phyloP scores from a whole-genome alignment of 2,113 vertebrate genomes.

The Nanger granti region DNA sequence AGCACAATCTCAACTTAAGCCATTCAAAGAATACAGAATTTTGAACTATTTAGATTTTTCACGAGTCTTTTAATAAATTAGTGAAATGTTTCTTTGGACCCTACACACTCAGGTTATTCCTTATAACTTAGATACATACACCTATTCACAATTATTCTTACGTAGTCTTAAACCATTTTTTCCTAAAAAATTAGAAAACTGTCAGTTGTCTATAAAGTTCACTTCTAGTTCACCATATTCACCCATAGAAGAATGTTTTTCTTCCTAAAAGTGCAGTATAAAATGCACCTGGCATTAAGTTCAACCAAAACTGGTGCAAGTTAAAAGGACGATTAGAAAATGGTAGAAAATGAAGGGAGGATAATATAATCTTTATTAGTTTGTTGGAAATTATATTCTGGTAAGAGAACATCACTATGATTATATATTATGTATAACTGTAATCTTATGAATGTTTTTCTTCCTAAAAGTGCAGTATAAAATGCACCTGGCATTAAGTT shows the following conservation, averaged over 20 bases:
- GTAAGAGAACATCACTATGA: background rate
- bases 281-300: background rate
- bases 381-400: background rate
- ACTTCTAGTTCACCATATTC: background rate
- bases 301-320: background rate
- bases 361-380: background rate
- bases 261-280: background rate
- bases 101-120: background rate
- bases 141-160: background rate
- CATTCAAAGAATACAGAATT: background rate
- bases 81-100: background rate
- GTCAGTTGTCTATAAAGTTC: background rate
- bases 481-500: background rate
- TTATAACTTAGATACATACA: background rate
- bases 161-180: background rate
- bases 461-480: background rate
- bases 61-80: background rate
- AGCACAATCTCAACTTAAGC: background rate
- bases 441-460: background rate
- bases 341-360: background rate
- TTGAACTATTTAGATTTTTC: constrained; percentile 11
- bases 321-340: background rate
- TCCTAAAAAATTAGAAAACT: background rate
- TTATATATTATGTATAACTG: background rate
- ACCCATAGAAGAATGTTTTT: background rate